Conservation (phyloP, 1,140 invertebrate species). For the Aporrectodea caliginosa region DNA sequence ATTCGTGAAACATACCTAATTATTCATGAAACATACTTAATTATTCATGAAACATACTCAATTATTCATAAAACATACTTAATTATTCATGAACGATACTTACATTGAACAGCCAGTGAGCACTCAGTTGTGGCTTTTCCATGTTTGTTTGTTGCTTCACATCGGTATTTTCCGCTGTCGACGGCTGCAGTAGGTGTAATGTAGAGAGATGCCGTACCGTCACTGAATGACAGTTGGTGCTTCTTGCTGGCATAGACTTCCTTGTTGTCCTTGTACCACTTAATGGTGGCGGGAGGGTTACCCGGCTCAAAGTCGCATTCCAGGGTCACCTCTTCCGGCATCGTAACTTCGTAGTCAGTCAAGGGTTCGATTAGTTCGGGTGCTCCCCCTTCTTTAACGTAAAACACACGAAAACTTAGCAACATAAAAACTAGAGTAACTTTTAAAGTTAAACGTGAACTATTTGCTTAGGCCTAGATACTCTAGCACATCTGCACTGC, state of each 20-base stretch:
- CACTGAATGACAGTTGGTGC: conserved; percentile 51
- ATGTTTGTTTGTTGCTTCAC: conserved; percentile 47
- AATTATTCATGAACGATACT: no score
- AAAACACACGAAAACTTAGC: no score
- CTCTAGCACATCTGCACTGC: no score
- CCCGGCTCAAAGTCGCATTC: conserved; percentile 30
- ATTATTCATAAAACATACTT: no score
- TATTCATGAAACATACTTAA: no score
- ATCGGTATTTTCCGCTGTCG: conserved; percentile 51
- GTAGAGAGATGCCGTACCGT: conserved; percentile 47
- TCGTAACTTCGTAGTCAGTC: background rate
- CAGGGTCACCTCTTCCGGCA: conserved; percentile 7
- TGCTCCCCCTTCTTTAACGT: conserved; percentile 32
- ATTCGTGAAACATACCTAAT: no score
- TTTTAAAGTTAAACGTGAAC: no score
- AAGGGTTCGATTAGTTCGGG: background rate
- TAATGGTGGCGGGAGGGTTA: conserved; percentile 13
- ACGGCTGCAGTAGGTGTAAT: conserved; percentile 47
- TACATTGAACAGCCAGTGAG: conserved; percentile 50
- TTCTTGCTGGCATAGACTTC: conserved; percentile 50
- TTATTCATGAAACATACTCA: no score
- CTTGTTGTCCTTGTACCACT: conserved; percentile 39
- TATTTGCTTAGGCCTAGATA: no score
- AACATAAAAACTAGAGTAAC: no score
- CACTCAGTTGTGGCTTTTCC: conserved; percentile 50